phyloP scores from a whole-genome alignment of 2,888 invertebrate genomes.

The Nesidiocoris tenuis region DNA sequence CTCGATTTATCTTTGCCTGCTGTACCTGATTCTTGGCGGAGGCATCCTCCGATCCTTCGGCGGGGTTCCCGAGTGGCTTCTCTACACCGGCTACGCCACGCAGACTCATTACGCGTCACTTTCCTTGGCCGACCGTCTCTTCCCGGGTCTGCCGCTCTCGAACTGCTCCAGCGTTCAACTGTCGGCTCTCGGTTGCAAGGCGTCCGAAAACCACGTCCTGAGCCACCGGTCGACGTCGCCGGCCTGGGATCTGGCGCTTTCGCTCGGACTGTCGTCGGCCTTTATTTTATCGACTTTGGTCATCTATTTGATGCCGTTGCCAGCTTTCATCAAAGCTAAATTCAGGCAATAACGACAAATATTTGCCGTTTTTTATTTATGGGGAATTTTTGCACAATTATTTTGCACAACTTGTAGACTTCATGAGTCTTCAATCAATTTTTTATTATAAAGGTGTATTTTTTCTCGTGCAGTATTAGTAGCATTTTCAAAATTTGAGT shows the following conservation, averaged over 20 bases:
- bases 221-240: conserved; percentile 31
- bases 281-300: conserved; percentile 64
- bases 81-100: conserved; percentile 74
- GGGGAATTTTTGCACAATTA: too few species aligned
- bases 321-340: conserved; percentile 80
- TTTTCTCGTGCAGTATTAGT: too few species aligned
- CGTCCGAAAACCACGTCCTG: conserved; percentile 47
- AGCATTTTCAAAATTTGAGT: too few species aligned
- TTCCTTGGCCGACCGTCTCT: conserved; percentile 70
- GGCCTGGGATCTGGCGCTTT: conserved; percentile 58
- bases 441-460: too few species aligned
- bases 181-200: conserved; percentile 52
- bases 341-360: conserved; percentile 75
- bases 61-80: conserved; percentile 77
- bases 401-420: too few species aligned
- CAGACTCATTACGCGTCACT: conserved; percentile 79
- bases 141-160: conserved; percentile 53
- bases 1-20: conserved; percentile 73
- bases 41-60: conserved; percentile 77
- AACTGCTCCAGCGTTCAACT: conserved; percentile 51
- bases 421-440: too few species aligned
- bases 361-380: too few species aligned
- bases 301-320: conserved; percentile 80
- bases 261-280: conserved; percentile 70
- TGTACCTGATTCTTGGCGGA: conserved; percentile 57